These are phyloP conservation scores for Hyposoter didymator DNA, from an alignment of 2,888 invertebrate genomes.

Conservation along the genomic window DNA sequence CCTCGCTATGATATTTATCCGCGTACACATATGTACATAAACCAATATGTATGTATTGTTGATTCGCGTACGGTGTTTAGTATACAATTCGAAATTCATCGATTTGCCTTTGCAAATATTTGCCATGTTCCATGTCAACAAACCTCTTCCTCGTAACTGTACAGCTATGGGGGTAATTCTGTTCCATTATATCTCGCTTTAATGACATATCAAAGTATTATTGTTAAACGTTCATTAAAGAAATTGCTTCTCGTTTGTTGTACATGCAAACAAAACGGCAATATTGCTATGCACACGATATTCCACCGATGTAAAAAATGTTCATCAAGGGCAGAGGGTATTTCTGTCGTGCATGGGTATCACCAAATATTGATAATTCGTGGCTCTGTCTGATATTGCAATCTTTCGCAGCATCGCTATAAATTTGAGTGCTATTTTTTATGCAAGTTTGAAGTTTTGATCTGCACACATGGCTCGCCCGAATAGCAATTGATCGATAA, in stretches of 20 bases:
- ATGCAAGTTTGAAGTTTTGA: not conserved
- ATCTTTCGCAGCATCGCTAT: not conserved
- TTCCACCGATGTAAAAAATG: not conserved
- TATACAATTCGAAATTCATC: constrained; percentile 35
- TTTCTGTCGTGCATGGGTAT: not conserved
- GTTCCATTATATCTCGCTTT: not conserved
- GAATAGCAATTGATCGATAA: not conserved
- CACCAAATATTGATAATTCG: not conserved
- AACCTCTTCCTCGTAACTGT: not conserved
- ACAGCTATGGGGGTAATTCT: not conserved
- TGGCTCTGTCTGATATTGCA: not conserved
- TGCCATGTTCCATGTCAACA: constrained; percentile 7
- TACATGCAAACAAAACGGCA: not conserved
- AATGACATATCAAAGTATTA: constrained; percentile 15
- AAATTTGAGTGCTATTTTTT: not conserved
- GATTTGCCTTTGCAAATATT: constrained; percentile 26
- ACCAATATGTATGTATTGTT: constrained; percentile 26
- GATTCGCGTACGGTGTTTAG: constrained; percentile 16
- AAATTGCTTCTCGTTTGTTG: constrained; percentile 4
- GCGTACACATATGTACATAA: not conserved
- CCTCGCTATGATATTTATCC: constrained; percentile 18
- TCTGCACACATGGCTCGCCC: not conserved
- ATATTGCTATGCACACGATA: not conserved
- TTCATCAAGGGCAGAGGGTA: not conserved
- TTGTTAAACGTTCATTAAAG: constrained; percentile 26